Percentiles rank a stretch among this genome's conserved stretches.
Evolutionary conservation across 2,113 vertebrate species (phyloP).

Genomic region (Coturnix japonica): DNA sequence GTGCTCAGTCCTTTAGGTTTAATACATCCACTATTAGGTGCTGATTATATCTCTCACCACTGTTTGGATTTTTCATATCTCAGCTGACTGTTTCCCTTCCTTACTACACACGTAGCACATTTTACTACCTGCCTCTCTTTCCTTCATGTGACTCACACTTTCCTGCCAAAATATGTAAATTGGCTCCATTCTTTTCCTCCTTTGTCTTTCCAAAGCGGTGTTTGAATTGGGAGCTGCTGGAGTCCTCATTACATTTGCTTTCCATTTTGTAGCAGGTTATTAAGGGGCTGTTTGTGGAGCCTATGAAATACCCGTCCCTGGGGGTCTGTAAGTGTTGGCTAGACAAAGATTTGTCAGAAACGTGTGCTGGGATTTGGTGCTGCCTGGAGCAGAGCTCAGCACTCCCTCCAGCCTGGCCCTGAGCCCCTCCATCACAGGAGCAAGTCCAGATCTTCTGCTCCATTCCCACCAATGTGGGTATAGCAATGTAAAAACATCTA

Average conservation of each 20-base stretch:
- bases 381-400: neutral
- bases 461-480: neutral
- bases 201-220: slow-evolving; percentile 38
- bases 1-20: neutral
- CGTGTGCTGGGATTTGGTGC: neutral
- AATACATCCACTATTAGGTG: neutral
- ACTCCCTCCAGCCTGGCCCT: neutral
- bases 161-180: slow-evolving; percentile 25
- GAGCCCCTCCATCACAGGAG: neutral
- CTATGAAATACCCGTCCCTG: neutral
- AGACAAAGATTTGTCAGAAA: neutral
- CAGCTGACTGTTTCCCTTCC: neutral
- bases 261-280: neutral
- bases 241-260: slow-evolving; percentile 49
- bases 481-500: slow-evolving; percentile 55
- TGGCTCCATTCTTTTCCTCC: slow-evolving; percentile 5
- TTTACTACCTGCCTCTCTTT: neutral
- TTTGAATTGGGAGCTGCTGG: slow-evolving; percentile 41
- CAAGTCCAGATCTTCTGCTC: neutral
- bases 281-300: slow-evolving; percentile 22
- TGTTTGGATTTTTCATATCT: neutral
- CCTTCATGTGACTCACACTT: neutral
- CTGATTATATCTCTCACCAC: neutral
- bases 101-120: neutral
- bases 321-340: neutral